Percentiles rank a stretch among this genome's conserved stretches.
phyloP scores from a whole-genome alignment of 1,140 invertebrate genomes.

The Sesamia nonagrioides region DNA sequence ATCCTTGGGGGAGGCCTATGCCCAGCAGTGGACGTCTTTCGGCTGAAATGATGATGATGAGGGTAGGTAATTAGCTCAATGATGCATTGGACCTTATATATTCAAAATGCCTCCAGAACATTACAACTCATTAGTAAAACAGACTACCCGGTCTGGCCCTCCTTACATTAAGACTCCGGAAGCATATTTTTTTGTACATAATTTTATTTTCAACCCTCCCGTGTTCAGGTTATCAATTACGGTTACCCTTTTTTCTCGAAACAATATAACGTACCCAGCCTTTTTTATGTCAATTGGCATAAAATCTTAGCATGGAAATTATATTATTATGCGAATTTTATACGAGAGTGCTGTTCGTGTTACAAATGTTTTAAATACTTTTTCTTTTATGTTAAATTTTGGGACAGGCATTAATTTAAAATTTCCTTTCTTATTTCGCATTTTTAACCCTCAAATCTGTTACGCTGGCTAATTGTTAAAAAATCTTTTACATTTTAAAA shows the following conservation, averaged over 20 bases:
- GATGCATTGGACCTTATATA: neutral
- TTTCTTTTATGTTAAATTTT: neutral
- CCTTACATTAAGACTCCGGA: constrained; percentile 23
- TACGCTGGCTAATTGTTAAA: neutral
- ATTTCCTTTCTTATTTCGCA: neutral
- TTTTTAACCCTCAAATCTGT: neutral
- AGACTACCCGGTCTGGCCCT: constrained; percentile 19
- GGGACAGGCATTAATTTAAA: neutral
- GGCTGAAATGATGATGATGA: too few species aligned
- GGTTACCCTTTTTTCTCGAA: constrained; percentile 45
- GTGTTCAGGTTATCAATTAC: constrained; percentile 49
- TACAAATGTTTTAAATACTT: constrained; percentile 35
- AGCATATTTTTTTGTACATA: constrained; percentile 47
- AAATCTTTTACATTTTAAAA: neutral
- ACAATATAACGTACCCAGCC: constrained; percentile 40
- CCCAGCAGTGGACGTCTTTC: too few species aligned
- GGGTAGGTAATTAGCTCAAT: too few species aligned
- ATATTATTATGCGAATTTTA: constrained; percentile 48
- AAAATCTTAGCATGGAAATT: constrained; percentile 45
- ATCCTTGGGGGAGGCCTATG: too few species aligned
- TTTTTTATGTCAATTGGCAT: constrained; percentile 45
- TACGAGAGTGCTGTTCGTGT: constrained; percentile 10
- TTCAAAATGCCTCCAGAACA: neutral
- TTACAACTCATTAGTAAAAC: constrained; percentile 9
- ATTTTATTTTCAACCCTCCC: constrained; percentile 48